phyloP scores from a whole-genome alignment of 30 jellyfish, hydroid and myxozoan genomes.

The Pseudorhiza aurosa region DNA sequence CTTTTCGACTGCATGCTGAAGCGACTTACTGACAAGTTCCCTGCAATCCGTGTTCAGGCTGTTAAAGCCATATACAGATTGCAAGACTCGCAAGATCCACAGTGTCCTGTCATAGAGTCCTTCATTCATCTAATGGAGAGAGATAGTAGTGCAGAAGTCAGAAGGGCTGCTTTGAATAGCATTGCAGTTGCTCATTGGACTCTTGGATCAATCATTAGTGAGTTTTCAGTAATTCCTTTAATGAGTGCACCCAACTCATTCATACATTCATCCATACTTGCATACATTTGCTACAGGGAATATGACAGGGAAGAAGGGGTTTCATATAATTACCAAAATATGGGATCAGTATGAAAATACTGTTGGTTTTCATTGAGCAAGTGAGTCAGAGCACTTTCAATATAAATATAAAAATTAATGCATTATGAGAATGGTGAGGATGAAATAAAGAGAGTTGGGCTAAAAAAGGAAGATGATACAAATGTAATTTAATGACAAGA shows the following conservation, averaged over 20 bases:
- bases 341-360: too few species aligned
- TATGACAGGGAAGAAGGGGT: too few species aligned
- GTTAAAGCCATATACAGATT: slow-evolving; percentile 84
- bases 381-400: too few species aligned
- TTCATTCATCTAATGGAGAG: slow-evolving; percentile 78
- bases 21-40: slow-evolving; percentile 86
- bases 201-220: slow-evolving; percentile 69
- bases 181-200: slow-evolving; percentile 85
- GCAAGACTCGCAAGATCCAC: slow-evolving; percentile 88
- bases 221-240: slow-evolving; percentile 2
- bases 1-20: slow-evolving; percentile 92
- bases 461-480: too few species aligned
- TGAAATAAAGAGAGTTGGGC: too few species aligned
- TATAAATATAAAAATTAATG: too few species aligned
- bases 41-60: slow-evolving; percentile 89
- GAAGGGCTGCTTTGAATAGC: slow-evolving; percentile 78
- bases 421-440: too few species aligned
- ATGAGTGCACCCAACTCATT: background rate
- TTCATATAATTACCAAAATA: too few species aligned
- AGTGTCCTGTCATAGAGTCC: slow-evolving; percentile 91
- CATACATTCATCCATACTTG: too few species aligned
- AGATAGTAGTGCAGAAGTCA: slow-evolving; percentile 93
- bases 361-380: too few species aligned
- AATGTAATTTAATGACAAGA: too few species aligned
- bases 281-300: too few species aligned